These are phyloP conservation scores for Dufourea novaeangliae DNA, from an alignment of 1,140 invertebrate genomes.

Conservation along the genomic window DNA sequence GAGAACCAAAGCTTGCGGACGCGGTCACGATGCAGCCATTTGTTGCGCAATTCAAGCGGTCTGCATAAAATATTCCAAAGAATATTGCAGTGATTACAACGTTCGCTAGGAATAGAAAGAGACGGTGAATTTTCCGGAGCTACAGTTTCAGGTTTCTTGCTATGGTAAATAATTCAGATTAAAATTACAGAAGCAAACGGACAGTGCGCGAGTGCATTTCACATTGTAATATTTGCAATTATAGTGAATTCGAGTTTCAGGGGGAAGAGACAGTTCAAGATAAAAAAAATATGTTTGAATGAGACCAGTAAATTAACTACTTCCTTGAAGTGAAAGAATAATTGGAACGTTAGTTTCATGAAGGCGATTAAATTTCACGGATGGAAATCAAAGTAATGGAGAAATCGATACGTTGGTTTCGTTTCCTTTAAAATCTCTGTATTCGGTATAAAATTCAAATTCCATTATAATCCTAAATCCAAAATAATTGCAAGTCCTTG, in stretches of 20 bases:
- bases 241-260: too few species aligned
- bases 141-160: not conserved
- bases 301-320: too few species aligned
- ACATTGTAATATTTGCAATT: too few species aligned
- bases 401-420: too few species aligned
- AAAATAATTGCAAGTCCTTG: too few species aligned
- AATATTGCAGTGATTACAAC: not conserved
- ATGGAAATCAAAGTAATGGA: too few species aligned
- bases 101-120: not conserved
- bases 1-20: not conserved
- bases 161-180: not conserved
- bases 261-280: too few species aligned
- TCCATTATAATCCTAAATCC: too few species aligned
- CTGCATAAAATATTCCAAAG: not conserved
- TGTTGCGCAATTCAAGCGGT: not conserved
- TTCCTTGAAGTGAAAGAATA: not conserved
- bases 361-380: too few species aligned
- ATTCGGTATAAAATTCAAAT: too few species aligned
- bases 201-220: not conserved
- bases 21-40: not conserved
- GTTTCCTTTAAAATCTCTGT: too few species aligned
- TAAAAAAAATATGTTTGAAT: too few species aligned
- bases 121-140: not conserved
- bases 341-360: not conserved
- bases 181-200: not conserved